Conservation (phyloP, 2,113 vertebrate species). For the Gymnorhina tibicen region DNA sequence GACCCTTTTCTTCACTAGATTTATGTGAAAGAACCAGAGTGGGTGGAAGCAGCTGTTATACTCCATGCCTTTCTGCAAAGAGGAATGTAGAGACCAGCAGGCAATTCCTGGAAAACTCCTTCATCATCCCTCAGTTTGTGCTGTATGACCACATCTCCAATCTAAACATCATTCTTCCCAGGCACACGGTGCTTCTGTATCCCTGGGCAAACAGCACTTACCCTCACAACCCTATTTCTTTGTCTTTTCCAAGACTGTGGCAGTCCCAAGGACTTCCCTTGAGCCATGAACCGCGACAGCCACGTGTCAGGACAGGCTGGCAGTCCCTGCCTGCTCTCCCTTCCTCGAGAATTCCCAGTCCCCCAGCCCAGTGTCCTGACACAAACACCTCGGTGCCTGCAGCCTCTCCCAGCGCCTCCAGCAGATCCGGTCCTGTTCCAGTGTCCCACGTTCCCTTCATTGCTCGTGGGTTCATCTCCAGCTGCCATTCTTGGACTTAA, state of each 20-base stretch:
- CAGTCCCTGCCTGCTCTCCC: not conserved
- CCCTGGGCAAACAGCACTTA: not conserved
- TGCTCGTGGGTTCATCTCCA: not conserved
- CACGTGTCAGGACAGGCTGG: not conserved
- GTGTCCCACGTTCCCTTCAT: not conserved
- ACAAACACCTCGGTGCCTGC: rapidly evolving
- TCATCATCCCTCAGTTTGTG: not conserved
- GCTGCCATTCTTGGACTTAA: not conserved
- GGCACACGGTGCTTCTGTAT: not conserved
- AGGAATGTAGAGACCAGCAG: not conserved
- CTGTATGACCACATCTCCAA: not conserved
- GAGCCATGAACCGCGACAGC: not conserved
- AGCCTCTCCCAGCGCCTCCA: not conserved
- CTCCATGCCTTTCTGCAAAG: not conserved
- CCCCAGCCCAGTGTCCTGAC: not conserved
- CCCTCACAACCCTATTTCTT: not conserved
- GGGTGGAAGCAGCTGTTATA: not conserved
- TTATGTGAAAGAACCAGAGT: not conserved
- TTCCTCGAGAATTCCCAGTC: not conserved
- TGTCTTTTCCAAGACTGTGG: not conserved
- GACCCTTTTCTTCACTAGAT: not conserved
- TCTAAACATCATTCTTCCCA: not conserved
- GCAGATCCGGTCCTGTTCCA: not conserved
- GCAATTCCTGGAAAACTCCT: not conserved
- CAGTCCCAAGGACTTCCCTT: not conserved